phyloP scores from a whole-genome alignment of 1,140 invertebrate genomes.

The Rhagoletis pomonella region DNA sequence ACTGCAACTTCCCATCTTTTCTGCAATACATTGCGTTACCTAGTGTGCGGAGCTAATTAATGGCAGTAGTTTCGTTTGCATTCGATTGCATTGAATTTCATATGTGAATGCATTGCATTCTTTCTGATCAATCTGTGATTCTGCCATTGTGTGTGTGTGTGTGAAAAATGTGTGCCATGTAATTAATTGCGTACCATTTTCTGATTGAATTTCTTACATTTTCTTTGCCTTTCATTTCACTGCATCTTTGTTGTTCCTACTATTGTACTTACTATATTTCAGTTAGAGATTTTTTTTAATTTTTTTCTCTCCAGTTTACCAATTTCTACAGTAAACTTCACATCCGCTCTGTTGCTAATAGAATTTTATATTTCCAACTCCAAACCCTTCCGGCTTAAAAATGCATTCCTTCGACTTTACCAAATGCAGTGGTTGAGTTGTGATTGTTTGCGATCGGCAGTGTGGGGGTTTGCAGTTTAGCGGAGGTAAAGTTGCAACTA shows the following conservation, averaged over 20 bases:
- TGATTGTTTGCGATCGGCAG: slow-evolving; percentile 19
- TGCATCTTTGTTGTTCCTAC: neutral
- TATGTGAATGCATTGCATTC: neutral
- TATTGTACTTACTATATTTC: neutral
- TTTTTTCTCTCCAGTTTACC: neutral
- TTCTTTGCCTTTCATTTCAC: neutral
- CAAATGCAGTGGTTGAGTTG: slow-evolving; percentile 11
- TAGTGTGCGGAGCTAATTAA: neutral
- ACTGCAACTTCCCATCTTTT: too few relatives aligned
- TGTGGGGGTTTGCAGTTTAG: neutral
- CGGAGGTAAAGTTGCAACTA: neutral
- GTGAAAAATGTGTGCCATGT: neutral
- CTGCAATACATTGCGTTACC: neutral
- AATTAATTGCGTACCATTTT: slow-evolving; percentile 47
- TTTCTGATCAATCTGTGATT: neutral
- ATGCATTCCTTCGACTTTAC: slow-evolving; percentile 16
- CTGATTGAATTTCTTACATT: slow-evolving; percentile 21
- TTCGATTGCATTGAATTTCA: slow-evolving; percentile 26
- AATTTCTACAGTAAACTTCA: slow-evolving; percentile 41
- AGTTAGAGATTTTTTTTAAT: neutral
- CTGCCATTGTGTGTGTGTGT: neutral
- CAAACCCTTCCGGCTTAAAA: slow-evolving; percentile 48
- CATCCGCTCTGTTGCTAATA: slow-evolving; percentile 26
- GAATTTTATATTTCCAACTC: slow-evolving; percentile 42
- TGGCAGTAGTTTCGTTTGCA: neutral